These are phyloP conservation scores for Balaeniceps rex DNA, from an alignment of 2,113 vertebrate genomes.

Conservation along the genomic window DNA sequence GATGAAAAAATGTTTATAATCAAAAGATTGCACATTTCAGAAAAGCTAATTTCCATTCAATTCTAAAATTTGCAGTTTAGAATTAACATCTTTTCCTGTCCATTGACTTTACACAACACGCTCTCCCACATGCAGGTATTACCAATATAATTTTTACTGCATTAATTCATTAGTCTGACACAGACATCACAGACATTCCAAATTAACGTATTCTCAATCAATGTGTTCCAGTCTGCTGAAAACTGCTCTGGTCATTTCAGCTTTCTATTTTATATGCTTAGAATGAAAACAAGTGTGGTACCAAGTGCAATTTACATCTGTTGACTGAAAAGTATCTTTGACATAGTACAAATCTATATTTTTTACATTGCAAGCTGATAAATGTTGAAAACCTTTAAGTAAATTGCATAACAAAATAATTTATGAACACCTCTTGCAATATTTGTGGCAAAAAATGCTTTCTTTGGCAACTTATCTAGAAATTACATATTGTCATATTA, in stretches of 20 bases:
- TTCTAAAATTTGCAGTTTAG: slow-evolving; percentile 1
- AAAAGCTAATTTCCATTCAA: slow-evolving; percentile 5
- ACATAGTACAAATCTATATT: not conserved
- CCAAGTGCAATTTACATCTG: not conserved
- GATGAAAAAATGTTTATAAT: not conserved
- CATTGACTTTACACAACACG: not conserved
- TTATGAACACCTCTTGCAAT: not conserved
- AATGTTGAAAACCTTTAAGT: not conserved
- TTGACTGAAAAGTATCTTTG: not conserved
- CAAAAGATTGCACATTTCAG: not conserved
- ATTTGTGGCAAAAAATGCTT: not conserved
- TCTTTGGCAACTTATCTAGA: not conserved
- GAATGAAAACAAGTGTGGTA: not conserved
- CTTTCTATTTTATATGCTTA: not conserved
- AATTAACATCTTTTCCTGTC: not conserved
- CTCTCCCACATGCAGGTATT: not conserved
- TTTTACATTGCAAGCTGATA: not conserved
- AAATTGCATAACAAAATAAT: not conserved
- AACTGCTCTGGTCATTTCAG: not conserved
- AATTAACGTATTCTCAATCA: slow-evolving; percentile 24
- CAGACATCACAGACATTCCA: slow-evolving; percentile 21
- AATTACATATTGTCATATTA: not conserved
- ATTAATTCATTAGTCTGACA: slow-evolving; percentile 46
- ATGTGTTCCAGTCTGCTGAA: slow-evolving; percentile 19
- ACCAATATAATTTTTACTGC: slow-evolving; percentile 22